Evolutionary conservation across 2,113 vertebrate species (phyloP).

Genomic region (Prunella himalayana): DNA sequence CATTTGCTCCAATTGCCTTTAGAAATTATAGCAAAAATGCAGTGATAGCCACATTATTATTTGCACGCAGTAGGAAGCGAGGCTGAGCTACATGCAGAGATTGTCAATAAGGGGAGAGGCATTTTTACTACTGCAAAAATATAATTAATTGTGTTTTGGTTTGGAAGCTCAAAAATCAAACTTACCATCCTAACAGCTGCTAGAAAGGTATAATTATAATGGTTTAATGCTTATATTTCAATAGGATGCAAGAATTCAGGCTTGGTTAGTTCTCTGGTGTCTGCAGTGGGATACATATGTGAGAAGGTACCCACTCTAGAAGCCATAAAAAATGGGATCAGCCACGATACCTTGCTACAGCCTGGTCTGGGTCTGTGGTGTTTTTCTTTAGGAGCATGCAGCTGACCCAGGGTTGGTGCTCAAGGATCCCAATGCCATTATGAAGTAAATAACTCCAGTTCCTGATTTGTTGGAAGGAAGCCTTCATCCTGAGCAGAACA

Average conservation of each 20-base stretch:
- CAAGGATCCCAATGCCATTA: not conserved
- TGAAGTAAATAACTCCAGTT: not conserved
- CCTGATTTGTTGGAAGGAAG: not conserved
- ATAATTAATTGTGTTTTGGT: not conserved
- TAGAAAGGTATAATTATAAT: not conserved
- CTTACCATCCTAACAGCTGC: not conserved
- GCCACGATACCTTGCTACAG: fast-evolving
- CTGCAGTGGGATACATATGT: not conserved
- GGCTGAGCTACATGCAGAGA: not conserved
- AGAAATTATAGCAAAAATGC: constrained; percentile 17
- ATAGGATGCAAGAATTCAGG: not conserved
- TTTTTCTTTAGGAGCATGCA: not conserved
- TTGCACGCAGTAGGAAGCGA: not conserved
- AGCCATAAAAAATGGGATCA: not conserved
- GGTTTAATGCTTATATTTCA: not conserved
- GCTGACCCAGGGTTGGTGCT: not conserved
- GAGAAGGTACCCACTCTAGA: not conserved
- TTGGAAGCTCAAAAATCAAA: constrained; percentile 10
- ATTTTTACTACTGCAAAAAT: constrained; percentile 13
- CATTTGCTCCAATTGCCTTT: not conserved
- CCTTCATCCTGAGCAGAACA: not conserved
- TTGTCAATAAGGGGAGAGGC: not conserved
- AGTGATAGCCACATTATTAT: not conserved
- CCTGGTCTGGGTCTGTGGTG: not conserved
- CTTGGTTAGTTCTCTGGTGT: not conserved